These are phyloP conservation scores for Tuberolachnus salignus DNA, from an alignment of 2,888 invertebrate genomes.

Conservation along the genomic window DNA sequence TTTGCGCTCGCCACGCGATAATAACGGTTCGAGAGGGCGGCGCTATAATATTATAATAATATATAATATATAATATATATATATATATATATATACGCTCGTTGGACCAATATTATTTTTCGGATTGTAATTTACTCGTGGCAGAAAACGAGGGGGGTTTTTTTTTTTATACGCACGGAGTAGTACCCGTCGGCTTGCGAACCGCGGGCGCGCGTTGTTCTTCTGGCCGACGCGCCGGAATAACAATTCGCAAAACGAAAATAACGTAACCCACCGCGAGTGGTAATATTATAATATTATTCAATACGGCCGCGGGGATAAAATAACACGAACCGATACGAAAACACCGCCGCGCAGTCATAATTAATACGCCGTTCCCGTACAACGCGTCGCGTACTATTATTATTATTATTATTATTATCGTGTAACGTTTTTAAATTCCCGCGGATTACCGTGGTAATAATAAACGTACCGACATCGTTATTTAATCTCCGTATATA, in stretches of 20 bases:
- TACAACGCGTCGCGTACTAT: background rate
- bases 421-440: slow-evolving; percentile 18
- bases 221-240: background rate
- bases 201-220: background rate
- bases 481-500: too few relatives aligned
- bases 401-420: background rate
- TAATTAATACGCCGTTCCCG: background rate
- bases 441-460: background rate
- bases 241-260: background rate
- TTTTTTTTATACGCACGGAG: too few relatives aligned
- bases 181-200: too few relatives aligned
- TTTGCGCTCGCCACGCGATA: too few relatives aligned
- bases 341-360: background rate
- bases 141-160: too few relatives aligned
- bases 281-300: background rate
- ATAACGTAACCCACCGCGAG: background rate
- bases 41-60: background rate
- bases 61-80: background rate
- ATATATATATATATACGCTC: background rate
- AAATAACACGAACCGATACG: background rate
- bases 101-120: slow-evolving; percentile 31
- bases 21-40: background rate
- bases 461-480: too few relatives aligned
- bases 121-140: slow-evolving; percentile 13
- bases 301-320: background rate